These are phyloP conservation scores for Spodoptera littoralis DNA, from an alignment of 2,888 invertebrate species.

Conservation along the genomic window DNA sequence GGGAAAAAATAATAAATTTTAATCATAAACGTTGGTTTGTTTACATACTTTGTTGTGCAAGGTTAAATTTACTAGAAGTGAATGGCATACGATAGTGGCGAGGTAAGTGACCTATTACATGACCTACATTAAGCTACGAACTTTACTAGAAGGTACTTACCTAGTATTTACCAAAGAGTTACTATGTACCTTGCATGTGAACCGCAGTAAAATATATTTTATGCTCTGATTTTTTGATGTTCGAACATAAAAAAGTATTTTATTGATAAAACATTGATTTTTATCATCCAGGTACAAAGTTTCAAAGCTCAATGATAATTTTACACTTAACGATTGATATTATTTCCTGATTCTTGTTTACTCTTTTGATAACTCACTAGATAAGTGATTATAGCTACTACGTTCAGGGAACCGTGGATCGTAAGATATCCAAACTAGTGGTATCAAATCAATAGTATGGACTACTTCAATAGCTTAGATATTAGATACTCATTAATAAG, in stretches of 20 bases:
- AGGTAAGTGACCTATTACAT: constrained; percentile 69
- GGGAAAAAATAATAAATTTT: neutral
- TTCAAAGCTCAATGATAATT: too few relatives aligned
- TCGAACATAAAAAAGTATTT: constrained; percentile 14
- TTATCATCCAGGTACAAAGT: neutral
- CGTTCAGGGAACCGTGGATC: too few relatives aligned
- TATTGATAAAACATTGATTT: constrained; percentile 14
- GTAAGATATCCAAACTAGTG: too few relatives aligned
- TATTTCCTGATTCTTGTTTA: too few relatives aligned
- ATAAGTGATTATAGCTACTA: neutral
- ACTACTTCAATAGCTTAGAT: too few relatives aligned
- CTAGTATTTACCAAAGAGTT: constrained; percentile 5
- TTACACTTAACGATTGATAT: too few relatives aligned
- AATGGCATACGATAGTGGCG: constrained; percentile 53
- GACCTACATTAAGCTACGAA: constrained; percentile 48
- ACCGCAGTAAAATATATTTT: constrained; percentile 28
- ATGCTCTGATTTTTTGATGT: neutral
- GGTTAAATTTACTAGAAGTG: constrained; percentile 61
- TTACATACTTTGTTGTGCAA: constrained; percentile 61
- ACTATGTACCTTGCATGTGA: constrained; percentile 16
- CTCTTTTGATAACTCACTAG: neutral
- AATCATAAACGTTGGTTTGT: constrained; percentile 51
- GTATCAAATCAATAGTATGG: too few relatives aligned
- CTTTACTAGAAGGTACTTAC: constrained; percentile 9
- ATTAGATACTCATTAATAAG: too few relatives aligned